Evolutionary conservation across 2,888 invertebrate genomes (phyloP).

Genomic region (Flexamia atlantica): DNA sequence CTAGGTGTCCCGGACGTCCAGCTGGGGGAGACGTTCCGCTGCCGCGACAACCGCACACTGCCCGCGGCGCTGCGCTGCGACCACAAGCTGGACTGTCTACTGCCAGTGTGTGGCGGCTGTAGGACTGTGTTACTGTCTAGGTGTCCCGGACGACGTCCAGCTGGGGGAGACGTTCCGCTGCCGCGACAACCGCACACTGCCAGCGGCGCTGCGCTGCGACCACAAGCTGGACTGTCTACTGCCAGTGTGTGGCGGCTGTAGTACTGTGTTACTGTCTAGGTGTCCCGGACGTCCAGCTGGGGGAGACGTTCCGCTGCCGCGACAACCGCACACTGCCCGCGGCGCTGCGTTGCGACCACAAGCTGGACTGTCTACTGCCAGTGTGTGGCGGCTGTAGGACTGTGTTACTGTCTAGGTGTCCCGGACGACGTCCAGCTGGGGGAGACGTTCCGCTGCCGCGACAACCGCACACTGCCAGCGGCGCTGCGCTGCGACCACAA

Average conservation of each 20-base stretch:
- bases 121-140: too few species aligned
- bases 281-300: background rate
- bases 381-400: too few species aligned
- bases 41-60: constrained; percentile 72
- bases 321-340: constrained; percentile 73
- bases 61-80: too few species aligned
- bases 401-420: too few species aligned
- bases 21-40: constrained; percentile 66
- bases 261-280: too few species aligned
- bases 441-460: constrained; percentile 69
- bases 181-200: constrained; percentile 72
- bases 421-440: constrained; percentile 12
- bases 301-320: constrained; percentile 68
- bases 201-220: constrained; percentile 72
- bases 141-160: constrained; percentile 9
- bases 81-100: too few species aligned
- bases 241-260: constrained; percentile 67
- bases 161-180: constrained; percentile 68
- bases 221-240: constrained; percentile 73
- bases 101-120: too few species aligned
- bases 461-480: constrained; percentile 72
- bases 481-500: constrained; percentile 73
- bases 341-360: too few species aligned
- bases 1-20: too few species aligned
- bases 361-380: too few species aligned